Evolutionary conservation across 2,797 vertebrate genomes (phyloP).

Genomic region (Premnoplex brunnescens): DNA sequence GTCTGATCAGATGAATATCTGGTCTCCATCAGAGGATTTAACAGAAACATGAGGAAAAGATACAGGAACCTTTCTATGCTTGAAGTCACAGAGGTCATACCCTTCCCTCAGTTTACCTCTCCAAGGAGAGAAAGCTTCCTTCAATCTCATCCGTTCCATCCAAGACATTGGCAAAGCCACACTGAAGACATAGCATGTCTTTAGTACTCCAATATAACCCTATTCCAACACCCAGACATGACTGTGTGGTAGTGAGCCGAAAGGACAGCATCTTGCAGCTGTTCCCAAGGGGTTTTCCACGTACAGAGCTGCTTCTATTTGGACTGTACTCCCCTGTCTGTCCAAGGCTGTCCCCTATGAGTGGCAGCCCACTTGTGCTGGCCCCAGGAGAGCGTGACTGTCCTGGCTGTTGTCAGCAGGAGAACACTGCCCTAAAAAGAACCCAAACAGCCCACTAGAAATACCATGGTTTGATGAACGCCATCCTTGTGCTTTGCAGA

Average conservation of each 20-base stretch:
- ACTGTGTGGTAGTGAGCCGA: background rate
- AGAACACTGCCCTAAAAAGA: background rate
- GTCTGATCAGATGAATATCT: background rate
- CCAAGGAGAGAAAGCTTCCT: background rate
- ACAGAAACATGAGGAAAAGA: background rate
- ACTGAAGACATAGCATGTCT: background rate
- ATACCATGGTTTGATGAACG: background rate
- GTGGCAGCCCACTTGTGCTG: background rate
- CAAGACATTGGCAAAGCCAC: rapidly evolving
- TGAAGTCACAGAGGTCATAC: background rate
- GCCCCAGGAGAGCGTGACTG: background rate
- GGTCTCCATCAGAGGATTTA: background rate
- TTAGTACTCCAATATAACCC: background rate
- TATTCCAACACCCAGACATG: background rate
- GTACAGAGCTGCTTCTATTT: rapidly evolving
- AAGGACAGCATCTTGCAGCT: background rate
- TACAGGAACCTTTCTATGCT: rapidly evolving
- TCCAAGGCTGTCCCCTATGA: background rate
- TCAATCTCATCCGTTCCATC: rapidly evolving
- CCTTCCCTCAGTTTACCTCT: background rate
- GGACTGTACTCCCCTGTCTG: background rate
- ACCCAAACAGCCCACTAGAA: background rate
- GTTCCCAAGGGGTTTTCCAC: background rate
- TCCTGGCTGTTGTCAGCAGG: rapidly evolving
- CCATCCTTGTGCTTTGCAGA: background rate